Percentiles rank a stretch among this genome's conserved stretches.
Evolutionary conservation across 2,113 vertebrate genomes (phyloP).

Genomic region (Takifugu bimaculatus): DNA sequence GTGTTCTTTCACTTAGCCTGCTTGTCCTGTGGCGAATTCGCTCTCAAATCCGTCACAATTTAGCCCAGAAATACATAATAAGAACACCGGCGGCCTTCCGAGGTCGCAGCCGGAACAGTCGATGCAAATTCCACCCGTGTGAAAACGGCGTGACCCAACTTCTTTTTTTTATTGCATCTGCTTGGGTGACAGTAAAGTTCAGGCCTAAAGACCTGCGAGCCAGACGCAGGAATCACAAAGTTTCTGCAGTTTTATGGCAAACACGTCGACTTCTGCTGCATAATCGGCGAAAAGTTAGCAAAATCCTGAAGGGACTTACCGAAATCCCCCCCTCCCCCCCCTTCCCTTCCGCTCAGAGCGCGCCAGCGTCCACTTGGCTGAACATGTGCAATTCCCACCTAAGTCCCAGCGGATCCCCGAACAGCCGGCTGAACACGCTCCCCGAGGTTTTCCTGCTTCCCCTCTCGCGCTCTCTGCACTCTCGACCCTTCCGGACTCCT

Average conservation of each 20-base stretch:
- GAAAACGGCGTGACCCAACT: neutral
- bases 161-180: neutral
- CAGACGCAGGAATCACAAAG: constrained; percentile 24
- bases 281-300: neutral
- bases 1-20: neutral
- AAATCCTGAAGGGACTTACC: no score
- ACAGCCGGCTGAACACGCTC: constrained; percentile 34
- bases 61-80: no score
- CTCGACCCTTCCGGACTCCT: constrained; percentile 19
- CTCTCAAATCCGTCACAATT: no score
- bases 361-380: constrained; percentile 40
- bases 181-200: neutral
- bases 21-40: neutral
- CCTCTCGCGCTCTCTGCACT: constrained; percentile 7
- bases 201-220: neutral
- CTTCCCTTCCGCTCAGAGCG: constrained; percentile 18
- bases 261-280: constrained; percentile 2
- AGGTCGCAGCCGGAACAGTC: no score
- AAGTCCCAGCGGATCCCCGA: constrained; percentile 27
- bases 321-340: constrained; percentile 34
- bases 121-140: no score
- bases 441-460: constrained; percentile 12
- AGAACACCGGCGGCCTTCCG: no score
- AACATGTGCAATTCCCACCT: constrained; percentile 40
- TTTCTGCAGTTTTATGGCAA: no score